Evolutionary conservation across 2,888 invertebrate genomes (phyloP).

Genomic region (Sylvicola fuscatus): DNA sequence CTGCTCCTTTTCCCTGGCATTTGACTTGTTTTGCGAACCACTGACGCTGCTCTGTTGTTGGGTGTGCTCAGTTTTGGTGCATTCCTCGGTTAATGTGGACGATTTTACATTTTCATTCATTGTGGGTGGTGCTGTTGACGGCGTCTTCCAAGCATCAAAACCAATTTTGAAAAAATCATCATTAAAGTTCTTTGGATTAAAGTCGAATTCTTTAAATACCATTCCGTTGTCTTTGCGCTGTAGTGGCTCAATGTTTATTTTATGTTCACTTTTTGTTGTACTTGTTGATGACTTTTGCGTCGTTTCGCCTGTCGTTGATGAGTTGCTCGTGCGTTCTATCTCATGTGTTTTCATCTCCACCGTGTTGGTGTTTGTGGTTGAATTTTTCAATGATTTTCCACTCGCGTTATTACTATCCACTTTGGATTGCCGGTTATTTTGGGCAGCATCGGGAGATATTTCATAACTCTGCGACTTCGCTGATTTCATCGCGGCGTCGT

Average conservation of each 20-base stretch:
- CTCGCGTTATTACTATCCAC: not conserved
- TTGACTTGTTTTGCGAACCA: not conserved
- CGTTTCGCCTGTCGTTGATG: not conserved
- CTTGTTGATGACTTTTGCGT: not conserved
- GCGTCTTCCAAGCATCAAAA: no score
- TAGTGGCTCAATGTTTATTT: constrained; percentile 5
- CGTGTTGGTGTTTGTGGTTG: not conserved
- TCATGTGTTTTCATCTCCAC: constrained; percentile 6
- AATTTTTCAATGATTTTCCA: not conserved
- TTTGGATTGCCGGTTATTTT: constrained; percentile 1
- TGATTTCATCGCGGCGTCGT: constrained; percentile 11
- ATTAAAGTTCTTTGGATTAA: constrained; percentile 20
- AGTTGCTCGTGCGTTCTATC: constrained; percentile 12
- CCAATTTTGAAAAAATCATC: constrained; percentile 14
- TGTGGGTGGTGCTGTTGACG: not conserved
- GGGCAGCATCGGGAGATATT: not conserved
- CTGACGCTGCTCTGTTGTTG: no score
- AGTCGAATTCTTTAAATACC: constrained; percentile 23
- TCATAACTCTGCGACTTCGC: constrained; percentile 5
- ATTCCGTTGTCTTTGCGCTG: no score
- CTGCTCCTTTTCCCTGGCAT: no score
- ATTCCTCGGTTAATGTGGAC: no score
- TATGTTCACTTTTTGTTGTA: constrained; percentile 10
- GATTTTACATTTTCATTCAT: not conserved
- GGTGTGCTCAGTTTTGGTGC: no score